phyloP scores from a whole-genome alignment of 2,888 invertebrate genomes.

The Pheosia tremula region DNA sequence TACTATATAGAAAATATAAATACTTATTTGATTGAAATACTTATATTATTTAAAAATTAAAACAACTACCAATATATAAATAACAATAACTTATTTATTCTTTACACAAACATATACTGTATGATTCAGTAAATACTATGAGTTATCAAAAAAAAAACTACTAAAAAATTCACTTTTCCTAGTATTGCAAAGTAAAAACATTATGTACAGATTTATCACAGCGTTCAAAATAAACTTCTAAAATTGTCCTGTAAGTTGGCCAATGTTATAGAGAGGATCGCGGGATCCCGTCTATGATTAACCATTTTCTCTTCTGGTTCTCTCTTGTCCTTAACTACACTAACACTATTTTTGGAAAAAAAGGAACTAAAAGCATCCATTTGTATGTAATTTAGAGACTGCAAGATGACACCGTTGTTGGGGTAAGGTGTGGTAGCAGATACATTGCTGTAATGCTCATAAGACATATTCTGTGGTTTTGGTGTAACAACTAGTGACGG shows the following conservation, averaged over 20 bases:
- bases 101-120: slow-evolving; percentile 24
- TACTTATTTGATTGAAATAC: neutral
- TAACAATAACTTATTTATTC: slow-evolving; percentile 10
- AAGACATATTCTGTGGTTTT: slow-evolving; percentile 36
- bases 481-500: slow-evolving; percentile 33
- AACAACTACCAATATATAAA: slow-evolving; percentile 4
- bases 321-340: slow-evolving; percentile 28
- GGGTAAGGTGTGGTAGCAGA: slow-evolving; percentile 68
- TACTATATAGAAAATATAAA: too few species aligned
- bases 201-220: slow-evolving; percentile 30
- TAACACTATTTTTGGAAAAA: slow-evolving; percentile 52
- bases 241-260: slow-evolving; percentile 75
- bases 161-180: slow-evolving; percentile 19
- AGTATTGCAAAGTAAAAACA: slow-evolving; percentile 10
- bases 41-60: slow-evolving; percentile 9
- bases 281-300: slow-evolving; percentile 55
- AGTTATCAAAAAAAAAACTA: slow-evolving; percentile 28
- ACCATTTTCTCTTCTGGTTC: slow-evolving; percentile 42
- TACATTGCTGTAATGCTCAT: slow-evolving; percentile 26
- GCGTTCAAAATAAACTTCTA: slow-evolving; percentile 72
- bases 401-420: slow-evolving; percentile 71
- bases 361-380: slow-evolving; percentile 78
- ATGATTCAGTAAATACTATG: slow-evolving; percentile 32
- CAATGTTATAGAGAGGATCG: slow-evolving; percentile 66
- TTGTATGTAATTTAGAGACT: slow-evolving; percentile 79